Evolutionary conservation across 2,113 vertebrate genomes (phyloP).

Genomic region (Acinonyx jubatus): DNA sequence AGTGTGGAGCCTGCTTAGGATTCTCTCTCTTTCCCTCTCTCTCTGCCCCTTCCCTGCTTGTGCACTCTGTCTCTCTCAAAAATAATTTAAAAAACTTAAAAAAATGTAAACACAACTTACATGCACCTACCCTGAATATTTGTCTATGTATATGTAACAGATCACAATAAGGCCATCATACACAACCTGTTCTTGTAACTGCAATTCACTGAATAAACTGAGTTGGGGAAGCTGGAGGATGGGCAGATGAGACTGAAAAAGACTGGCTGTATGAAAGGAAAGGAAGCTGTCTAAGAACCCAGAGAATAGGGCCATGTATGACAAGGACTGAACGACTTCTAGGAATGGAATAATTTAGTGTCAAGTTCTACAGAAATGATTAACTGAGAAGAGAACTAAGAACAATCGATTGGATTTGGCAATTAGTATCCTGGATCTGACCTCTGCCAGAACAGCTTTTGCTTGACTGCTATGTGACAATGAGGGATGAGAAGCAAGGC

Average conservation of each 20-base stretch:
- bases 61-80: no score
- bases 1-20: no score
- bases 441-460: background rate
- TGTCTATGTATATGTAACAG: background rate
- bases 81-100: no score
- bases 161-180: background rate
- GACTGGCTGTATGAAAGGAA: background rate
- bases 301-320: background rate
- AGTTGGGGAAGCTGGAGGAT: background rate
- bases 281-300: background rate
- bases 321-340: background rate
- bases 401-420: background rate
- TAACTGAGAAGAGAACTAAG: background rate
- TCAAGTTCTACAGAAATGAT: slow-evolving; percentile 6
- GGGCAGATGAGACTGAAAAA: background rate
- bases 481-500: background rate
- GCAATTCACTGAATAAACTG: background rate
- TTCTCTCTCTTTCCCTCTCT: no score
- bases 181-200: background rate
- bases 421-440: background rate
- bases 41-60: no score
- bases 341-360: background rate
- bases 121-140: background rate
- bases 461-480: background rate
- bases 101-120: background rate